Conservation (phyloP, 2,113 vertebrate species). For the Eptesicus fuscus region DNA sequence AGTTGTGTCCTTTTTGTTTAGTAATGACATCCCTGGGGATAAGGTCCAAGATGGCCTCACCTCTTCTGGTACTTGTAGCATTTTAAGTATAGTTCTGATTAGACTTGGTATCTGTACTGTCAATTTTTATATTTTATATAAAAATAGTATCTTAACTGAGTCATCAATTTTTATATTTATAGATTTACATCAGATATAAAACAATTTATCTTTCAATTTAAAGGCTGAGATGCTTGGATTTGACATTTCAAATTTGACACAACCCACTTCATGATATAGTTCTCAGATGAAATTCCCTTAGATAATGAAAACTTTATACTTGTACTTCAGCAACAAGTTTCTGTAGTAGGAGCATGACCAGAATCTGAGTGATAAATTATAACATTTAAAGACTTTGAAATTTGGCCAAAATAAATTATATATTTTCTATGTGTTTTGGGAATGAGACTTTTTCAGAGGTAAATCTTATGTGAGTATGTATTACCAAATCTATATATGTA, state of each 20-base stretch:
- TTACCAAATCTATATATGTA: conserved; percentile 65
- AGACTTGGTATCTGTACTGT: neutral
- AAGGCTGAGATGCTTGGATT: neutral
- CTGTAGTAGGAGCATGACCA: conserved; percentile 1
- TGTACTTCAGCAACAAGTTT: conserved; percentile 32
- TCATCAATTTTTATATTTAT: neutral
- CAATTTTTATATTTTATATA: conserved; percentile 4
- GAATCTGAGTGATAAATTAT: conserved; percentile 37
- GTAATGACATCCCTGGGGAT: neutral
- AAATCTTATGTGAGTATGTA: neutral
- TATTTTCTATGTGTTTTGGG: conserved; percentile 52
- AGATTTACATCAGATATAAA: conserved; percentile 4
- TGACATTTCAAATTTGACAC: neutral
- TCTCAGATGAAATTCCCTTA: neutral
- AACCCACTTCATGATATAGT: neutral
- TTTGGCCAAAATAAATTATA: conserved; percentile 58
- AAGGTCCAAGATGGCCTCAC: neutral
- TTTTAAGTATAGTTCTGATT: neutral
- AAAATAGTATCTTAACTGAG: neutral
- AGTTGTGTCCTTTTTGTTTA: neutral
- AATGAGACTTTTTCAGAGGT: conserved; percentile 64
- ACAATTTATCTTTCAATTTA: neutral
- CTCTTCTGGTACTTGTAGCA: neutral
- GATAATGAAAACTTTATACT: conserved; percentile 28
- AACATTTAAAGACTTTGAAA: conserved; percentile 47